Base-by-base conservation (phyloP, 2,797 vertebrate genomes). In the Gambusia yucatana region DNA sequence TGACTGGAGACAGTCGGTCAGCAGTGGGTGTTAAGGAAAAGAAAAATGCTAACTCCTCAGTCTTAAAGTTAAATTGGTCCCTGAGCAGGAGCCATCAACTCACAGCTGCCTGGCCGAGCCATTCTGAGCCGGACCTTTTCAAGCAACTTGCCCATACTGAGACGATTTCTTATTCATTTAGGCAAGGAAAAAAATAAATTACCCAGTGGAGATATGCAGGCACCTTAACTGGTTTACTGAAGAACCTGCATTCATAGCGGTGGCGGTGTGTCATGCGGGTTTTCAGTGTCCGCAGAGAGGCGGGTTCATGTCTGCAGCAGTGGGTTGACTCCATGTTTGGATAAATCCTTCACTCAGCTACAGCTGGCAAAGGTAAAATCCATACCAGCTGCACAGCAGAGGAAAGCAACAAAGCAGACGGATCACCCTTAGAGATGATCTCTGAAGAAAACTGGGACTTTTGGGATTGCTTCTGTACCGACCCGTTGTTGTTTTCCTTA, bases 261-360 rank as follows among this genome's bases (percentile, higher is more conserved):
- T 17, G 59, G 14, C 1, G 16, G 17, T 1, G 30, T 63, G 30
- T 36, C 36, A 20, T 17, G 59, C 2, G 1, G 36, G 30, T 33
- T 63, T 20, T 63, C 6, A 4, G 28, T 71, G 61, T 80, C 48
- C 61, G 52, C 55, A 11, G 14, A 76, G 47, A 36, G 11, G 46
- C 57, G 36, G 50, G 41, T 75, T 77, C 2, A 55, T 70, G 50
- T 71, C 48, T 43, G 25, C 73, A 59, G 46, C 57, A 30, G 55
- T 0, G 14, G 6, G 33, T 39, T 22, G 36, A 72, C 78, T 17
- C 61, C 7, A 20, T 48, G 75, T 78, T 41, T 46, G 72, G 44
- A 28, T 43, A 8, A 57, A 43, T 25, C 2, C 65, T 69, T 69
- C 22, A n/a, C 39, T 69, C 10, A n/a, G 22, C 39, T 41, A 67